Evolutionary conservation across 2,113 vertebrate genomes (phyloP).

Genomic region (Scytalopus superciliaris): DNA sequence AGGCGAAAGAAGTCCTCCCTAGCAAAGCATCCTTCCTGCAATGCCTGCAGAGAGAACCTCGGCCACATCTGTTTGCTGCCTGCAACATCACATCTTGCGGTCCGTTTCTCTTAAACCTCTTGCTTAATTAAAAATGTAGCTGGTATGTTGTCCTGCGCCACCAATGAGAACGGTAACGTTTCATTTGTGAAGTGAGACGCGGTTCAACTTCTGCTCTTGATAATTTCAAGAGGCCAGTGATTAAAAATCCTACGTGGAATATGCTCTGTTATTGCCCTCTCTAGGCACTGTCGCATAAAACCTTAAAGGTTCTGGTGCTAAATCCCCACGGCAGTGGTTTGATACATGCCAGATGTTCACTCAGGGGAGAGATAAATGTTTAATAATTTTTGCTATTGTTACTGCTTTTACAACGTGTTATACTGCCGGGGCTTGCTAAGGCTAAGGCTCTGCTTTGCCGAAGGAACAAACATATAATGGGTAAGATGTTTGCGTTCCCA

Average conservation of each 20-base stretch:
- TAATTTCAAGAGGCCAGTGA: slow-evolving; percentile 67
- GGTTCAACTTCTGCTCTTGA: slow-evolving; percentile 48
- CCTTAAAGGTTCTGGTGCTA: slow-evolving; percentile 74
- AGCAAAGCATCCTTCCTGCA: not conserved
- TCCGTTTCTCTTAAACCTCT: not conserved
- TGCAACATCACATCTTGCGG: not conserved
- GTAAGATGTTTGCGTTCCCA: slow-evolving; percentile 10
- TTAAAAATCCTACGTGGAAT: slow-evolving; percentile 56
- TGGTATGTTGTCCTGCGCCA: not conserved
- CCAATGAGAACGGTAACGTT: slow-evolving; percentile 15
- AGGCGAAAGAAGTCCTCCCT: not conserved
- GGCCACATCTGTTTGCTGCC: not conserved
- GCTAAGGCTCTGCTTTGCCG: slow-evolving; percentile 15
- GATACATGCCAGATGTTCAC: slow-evolving; percentile 79
- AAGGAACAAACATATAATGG: slow-evolving; percentile 31
- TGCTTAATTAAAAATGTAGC: slow-evolving; percentile 22
- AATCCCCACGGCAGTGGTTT: slow-evolving; percentile 77
- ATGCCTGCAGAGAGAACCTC: not conserved
- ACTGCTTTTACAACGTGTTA: slow-evolving; percentile 77
- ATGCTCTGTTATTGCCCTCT: slow-evolving; percentile 59
- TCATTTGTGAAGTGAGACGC: slow-evolving; percentile 53
- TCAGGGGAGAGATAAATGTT: slow-evolving; percentile 85
- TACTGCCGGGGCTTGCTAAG: slow-evolving; percentile 29
- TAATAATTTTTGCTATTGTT: slow-evolving; percentile 89
- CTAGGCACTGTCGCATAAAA: slow-evolving; percentile 73